Evolutionary conservation across 1,140 invertebrate species (phyloP).

Genomic region (Camponotus pennsylvanicus): DNA sequence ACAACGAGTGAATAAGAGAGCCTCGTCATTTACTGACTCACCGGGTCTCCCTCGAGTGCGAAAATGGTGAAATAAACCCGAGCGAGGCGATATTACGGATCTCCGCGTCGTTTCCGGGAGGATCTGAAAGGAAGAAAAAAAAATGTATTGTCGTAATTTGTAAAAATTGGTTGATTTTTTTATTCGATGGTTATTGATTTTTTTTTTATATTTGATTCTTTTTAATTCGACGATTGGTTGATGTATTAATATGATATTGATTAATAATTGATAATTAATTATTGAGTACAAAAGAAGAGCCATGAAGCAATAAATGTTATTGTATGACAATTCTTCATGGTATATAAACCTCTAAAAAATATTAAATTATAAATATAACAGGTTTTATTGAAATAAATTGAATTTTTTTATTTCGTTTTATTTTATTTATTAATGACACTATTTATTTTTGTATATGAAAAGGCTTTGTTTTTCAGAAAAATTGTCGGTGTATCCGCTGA

Average conservation of each 20-base stretch:
- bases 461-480: too few relatives aligned
- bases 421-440: too few relatives aligned
- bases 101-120: background rate
- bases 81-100: background rate
- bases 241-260: background rate
- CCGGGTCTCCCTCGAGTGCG: background rate
- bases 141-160: background rate
- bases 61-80: background rate
- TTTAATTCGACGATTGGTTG: background rate
- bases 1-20: conserved; percentile 33
- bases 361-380: too few relatives aligned
- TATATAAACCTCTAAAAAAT: too few relatives aligned
- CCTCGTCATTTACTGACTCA: background rate
- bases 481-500: too few relatives aligned
- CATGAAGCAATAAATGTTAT: too few relatives aligned
- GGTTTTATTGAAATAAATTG: too few relatives aligned
- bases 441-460: too few relatives aligned
- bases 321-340: too few relatives aligned
- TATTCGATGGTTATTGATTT: too few relatives aligned
- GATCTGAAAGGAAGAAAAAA: background rate
- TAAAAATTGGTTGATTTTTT: background rate
- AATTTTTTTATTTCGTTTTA: too few relatives aligned
- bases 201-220: background rate
- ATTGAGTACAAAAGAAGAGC: too few relatives aligned
- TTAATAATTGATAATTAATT: background rate